Base-by-base conservation (phyloP, 1,140 invertebrate genomes). In the Saxidomus purpurata region DNA sequence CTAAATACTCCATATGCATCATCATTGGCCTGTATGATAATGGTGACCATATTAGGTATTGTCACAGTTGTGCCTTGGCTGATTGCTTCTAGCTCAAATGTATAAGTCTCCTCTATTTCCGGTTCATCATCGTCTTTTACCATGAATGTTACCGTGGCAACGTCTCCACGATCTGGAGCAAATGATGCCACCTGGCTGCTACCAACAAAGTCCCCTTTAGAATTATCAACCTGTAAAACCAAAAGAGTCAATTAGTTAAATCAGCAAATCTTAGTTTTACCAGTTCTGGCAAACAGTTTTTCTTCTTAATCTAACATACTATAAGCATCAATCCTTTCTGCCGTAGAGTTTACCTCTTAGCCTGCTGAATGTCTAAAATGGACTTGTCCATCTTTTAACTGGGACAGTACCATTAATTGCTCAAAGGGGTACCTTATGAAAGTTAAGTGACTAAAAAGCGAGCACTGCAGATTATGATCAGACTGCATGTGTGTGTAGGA, bases 1-100 rank as follows among this genome's bases (percentile, higher is more conserved):
- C 91, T 90, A 85, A 95, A 95, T 8, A 94, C 92, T 69, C 95
- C 95, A 93, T 93, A 95, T 13, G 93, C 94, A 92, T 95, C 94
- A 93, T 95, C 95, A 89, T 94, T 95, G 49, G 95, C 94, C 22
- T 79, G 55, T 31, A 95, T 94, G 43, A 89, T 94, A 2, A 95
- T 91, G 19, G 82, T 87, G 17, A 93, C 90, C 11, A 87, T 87
- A 40, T 63, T 89, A 11, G 92, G 94, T 15, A 77, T 25, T 1
- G 77, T 92, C 4, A 94, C 88, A 0, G 38, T 90, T 28, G 89
- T 83, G 15, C 52, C 89, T 36, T 49, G 69, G 31, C 79, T 91
- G 0, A 93, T 81, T 0, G 92, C 79, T 22, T 84, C 61, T 13
- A 95, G 87, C 28, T 87, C 67, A 34, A 95, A 89, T 28, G 82